phyloP scores from a whole-genome alignment of 2,113 vertebrate genomes.

The Apistogramma diplotaenia region DNA sequence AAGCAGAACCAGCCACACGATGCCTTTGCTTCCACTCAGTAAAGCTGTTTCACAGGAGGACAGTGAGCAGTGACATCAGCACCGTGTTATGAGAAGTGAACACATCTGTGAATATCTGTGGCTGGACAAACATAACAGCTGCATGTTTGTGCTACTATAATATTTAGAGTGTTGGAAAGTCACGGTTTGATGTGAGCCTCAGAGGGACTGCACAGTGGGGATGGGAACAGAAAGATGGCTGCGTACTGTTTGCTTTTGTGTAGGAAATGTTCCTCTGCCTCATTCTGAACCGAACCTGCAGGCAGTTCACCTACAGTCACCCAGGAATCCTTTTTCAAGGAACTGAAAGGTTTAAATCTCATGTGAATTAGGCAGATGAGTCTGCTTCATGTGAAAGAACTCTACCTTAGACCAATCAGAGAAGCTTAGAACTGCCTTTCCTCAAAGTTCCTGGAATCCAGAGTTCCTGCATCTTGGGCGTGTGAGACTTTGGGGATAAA shows the following conservation, averaged over 20 bases:
- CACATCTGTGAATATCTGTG: not conserved
- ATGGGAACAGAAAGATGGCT: not conserved
- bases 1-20: not conserved
- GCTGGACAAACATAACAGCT: not conserved
- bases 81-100: not conserved
- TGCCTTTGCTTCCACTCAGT: not conserved
- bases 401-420: not conserved
- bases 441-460: not conserved
- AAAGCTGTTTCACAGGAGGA: not conserved
- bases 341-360: not conserved
- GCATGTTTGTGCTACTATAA: not conserved
- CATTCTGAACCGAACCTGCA: not conserved
- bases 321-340: not conserved
- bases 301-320: not conserved
- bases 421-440: not conserved
- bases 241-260: not conserved
- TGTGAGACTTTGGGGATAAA: not conserved
- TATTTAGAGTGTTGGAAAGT: not conserved
- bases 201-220: constrained; percentile 4
- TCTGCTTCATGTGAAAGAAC: not conserved
- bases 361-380: not conserved
- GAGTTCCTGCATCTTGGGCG: not conserved
- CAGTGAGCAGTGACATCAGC: not conserved
- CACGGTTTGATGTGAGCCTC: not conserved
- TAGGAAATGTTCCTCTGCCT: not conserved